Percentiles rank a stretch among this genome's conserved stretches.
Evolutionary conservation across 2,888 invertebrate species (phyloP).

Genomic region (Ophion obscuratus): DNA sequence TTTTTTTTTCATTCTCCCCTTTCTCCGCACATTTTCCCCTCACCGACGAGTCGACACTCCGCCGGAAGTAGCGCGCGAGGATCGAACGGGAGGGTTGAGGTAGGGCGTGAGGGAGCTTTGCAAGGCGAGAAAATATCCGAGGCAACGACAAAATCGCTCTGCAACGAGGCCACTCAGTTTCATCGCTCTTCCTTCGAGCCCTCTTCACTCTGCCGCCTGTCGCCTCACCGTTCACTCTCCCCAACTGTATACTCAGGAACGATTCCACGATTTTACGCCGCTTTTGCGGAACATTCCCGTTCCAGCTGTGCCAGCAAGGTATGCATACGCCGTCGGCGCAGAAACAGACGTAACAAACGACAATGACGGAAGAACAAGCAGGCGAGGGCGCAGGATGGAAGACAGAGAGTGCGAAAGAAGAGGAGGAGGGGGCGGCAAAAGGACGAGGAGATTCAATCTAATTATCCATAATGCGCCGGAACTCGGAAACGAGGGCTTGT

Average conservation of each 20-base stretch:
- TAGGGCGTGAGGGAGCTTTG: not conserved
- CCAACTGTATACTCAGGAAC: conserved; percentile 1
- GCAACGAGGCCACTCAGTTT: conserved; percentile 66
- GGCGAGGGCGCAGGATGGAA: conserved; percentile 1
- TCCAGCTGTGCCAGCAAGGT: conserved; percentile 3
- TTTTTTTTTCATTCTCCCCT: not conserved
- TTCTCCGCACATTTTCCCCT: conserved; percentile 17
- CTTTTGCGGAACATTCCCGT: conserved; percentile 29
- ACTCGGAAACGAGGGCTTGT: conserved; percentile 77
- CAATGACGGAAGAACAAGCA: conserved; percentile 18
- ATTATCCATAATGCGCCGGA: conserved; percentile 80
- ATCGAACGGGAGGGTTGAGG: conserved; percentile 15
- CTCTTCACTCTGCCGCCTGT: not conserved
- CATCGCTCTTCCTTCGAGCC: conserved; percentile 42
- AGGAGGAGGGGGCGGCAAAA: conserved; percentile 66
- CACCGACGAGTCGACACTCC: conserved; percentile 24
- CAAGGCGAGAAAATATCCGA: conserved; percentile 58
- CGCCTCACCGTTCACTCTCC: not conserved
- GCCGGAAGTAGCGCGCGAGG: not conserved
- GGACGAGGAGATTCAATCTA: conserved; percentile 76
- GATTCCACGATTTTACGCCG: conserved; percentile 15
- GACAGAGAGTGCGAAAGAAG: not conserved
- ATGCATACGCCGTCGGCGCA: conserved; percentile 17
- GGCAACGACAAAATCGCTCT: conserved; percentile 71
- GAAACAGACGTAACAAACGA: conserved; percentile 58